phyloP scores from a whole-genome alignment of 2,888 invertebrate genomes.

The Aleiodes testaceus region DNA sequence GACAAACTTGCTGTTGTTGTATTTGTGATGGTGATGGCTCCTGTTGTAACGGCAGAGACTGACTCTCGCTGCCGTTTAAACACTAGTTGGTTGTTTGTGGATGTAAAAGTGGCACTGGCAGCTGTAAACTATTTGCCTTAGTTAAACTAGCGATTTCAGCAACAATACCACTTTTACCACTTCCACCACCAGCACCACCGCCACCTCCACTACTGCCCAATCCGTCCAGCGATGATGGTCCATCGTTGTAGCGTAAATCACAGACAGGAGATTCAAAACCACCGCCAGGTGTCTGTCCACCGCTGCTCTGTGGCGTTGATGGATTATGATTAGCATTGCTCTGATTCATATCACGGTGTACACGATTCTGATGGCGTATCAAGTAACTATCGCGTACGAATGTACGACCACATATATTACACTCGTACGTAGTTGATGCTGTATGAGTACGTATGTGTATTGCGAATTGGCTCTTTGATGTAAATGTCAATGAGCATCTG shows the following conservation, averaged over 20 bases:
- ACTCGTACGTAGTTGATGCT: slow-evolving; percentile 81
- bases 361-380: slow-evolving; percentile 85
- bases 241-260: slow-evolving; percentile 71
- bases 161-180: slow-evolving; percentile 62
- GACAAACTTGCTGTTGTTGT: slow-evolving; percentile 36
- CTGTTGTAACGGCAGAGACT: slow-evolving; percentile 61
- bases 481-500: slow-evolving; percentile 83
- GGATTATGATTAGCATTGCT: slow-evolving; percentile 68
- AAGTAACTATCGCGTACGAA: slow-evolving; percentile 86
- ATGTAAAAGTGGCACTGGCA: slow-evolving; percentile 71
- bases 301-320: slow-evolving; percentile 69
- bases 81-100: slow-evolving; percentile 73
- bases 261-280: slow-evolving; percentile 72
- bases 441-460: slow-evolving; percentile 85
- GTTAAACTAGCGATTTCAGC: slow-evolving; percentile 70
- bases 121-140: slow-evolving; percentile 71
- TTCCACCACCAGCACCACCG: slow-evolving; percentile 63
- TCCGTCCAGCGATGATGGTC: slow-evolving; percentile 69
- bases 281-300: slow-evolving; percentile 62
- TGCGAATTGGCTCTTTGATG: slow-evolving; percentile 84
- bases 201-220: slow-evolving; percentile 63
- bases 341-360: slow-evolving; percentile 77
- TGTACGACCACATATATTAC: slow-evolving; percentile 82
- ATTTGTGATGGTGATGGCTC: slow-evolving; percentile 49
- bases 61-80: slow-evolving; percentile 66